phyloP scores from a whole-genome alignment of 2,797 vertebrate genomes.

The Hozukius guyotensis region DNA sequence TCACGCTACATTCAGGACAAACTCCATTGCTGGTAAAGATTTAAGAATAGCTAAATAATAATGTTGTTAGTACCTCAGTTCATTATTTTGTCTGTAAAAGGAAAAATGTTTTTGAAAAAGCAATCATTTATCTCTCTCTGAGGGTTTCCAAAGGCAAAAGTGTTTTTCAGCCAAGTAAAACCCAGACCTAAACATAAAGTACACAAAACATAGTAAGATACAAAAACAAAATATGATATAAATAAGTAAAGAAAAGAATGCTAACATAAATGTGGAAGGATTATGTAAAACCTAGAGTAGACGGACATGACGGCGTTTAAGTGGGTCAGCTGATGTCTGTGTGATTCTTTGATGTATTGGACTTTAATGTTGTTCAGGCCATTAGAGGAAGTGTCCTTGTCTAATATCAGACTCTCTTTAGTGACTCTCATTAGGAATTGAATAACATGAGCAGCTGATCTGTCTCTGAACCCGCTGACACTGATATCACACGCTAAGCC shows the following conservation, averaged over 20 bases:
- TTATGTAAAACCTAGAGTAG: background rate
- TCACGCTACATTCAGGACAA: background rate
- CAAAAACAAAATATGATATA: background rate
- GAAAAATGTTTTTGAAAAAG: too few species aligned
- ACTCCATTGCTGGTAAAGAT: background rate
- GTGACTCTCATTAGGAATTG: conserved; percentile 18
- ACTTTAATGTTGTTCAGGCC: background rate
- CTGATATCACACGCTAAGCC: conserved; percentile 11
- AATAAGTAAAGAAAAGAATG: background rate
- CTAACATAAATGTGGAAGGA: too few species aligned
- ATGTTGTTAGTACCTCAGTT: background rate
- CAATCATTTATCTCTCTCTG: too few species aligned
- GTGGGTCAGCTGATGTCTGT: background rate
- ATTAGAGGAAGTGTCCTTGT: conserved; percentile 9
- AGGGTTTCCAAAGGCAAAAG: background rate
- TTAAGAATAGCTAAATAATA: background rate
- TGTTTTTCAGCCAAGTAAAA: background rate
- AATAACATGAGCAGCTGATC: conserved; percentile 28
- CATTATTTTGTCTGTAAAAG: too few species aligned
- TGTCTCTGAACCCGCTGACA: conserved; percentile 16
- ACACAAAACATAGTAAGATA: background rate
- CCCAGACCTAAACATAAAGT: background rate
- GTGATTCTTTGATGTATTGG: background rate
- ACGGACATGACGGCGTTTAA: background rate
- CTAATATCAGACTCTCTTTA: background rate